A percentile compares a stretch with the other conserved stretches of the same genome.
phyloP scores from a whole-genome alignment of 2,888 invertebrate genomes.

The Trichopria drosophilae region DNA sequence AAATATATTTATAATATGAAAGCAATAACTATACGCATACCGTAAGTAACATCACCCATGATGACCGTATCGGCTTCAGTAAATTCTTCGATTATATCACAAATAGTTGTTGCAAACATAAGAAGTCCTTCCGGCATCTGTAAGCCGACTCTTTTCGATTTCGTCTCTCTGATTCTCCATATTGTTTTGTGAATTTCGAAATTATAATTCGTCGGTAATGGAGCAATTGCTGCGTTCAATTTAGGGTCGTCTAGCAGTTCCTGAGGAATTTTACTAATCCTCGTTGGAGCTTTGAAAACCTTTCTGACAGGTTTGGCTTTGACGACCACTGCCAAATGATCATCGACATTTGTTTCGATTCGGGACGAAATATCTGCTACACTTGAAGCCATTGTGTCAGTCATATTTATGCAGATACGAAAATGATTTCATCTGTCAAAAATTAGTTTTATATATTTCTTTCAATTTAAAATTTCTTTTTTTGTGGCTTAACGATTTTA shows the following conservation, averaged over 20 bases:
- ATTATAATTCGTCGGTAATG: slow-evolving; percentile 91
- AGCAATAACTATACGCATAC: slow-evolving; percentile 40
- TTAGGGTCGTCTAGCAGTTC: slow-evolving; percentile 75
- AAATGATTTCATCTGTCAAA: too few species aligned
- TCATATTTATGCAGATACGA: too few species aligned
- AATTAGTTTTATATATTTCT: too few species aligned
- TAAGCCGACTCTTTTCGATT: slow-evolving; percentile 85
- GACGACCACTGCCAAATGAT: slow-evolving; percentile 67
- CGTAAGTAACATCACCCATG: slow-evolving; percentile 99
- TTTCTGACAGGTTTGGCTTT: slow-evolving; percentile 79
- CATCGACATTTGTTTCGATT: slow-evolving; percentile 13
- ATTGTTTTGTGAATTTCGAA: slow-evolving; percentile 98
- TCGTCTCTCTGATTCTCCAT: slow-evolving; percentile 88
- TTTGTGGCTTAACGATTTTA: too few species aligned
- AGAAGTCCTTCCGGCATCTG: slow-evolving; percentile 97
- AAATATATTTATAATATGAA: too few species aligned
- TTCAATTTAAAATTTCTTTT: too few species aligned
- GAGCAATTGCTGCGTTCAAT: slow-evolving; percentile 72
- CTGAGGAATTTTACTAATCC: slow-evolving; percentile 79
- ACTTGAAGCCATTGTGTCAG: too few species aligned
- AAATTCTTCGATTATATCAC: slow-evolving; percentile 89
- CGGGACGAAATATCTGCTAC: too few species aligned
- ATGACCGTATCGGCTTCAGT: slow-evolving; percentile 90
- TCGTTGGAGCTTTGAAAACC: slow-evolving; percentile 75
- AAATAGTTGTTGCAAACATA: slow-evolving; percentile 88